These are phyloP conservation scores for Hippocampus kuda DNA, from an alignment of 2,797 vertebrate genomes.

Conservation along the genomic window DNA sequence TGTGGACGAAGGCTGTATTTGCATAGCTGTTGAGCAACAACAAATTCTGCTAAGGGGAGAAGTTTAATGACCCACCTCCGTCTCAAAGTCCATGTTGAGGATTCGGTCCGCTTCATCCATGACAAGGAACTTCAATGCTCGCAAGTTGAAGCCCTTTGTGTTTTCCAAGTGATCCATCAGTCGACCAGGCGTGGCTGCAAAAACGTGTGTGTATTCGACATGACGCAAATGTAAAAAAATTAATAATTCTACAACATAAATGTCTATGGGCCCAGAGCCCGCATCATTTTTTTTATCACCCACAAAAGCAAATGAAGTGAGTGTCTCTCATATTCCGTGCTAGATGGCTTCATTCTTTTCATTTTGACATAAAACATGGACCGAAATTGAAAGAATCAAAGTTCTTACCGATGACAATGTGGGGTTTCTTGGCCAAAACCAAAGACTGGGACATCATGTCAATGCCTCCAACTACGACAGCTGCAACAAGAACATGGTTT, in stretches of 20 bases:
- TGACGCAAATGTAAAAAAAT: no score
- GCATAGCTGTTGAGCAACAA: not conserved
- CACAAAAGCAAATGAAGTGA: no score
- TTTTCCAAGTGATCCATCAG: conserved; percentile 95
- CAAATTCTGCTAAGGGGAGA: not conserved
- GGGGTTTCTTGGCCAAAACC: conserved; percentile 92
- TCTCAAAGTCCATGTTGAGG: conserved; percentile 99
- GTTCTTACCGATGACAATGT: conserved; percentile 86
- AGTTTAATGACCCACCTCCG: conserved; percentile 69
- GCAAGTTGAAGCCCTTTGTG: conserved; percentile 90
- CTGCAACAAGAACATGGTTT: conserved; percentile 57
- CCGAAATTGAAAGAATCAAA: no score
- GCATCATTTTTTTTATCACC: no score
- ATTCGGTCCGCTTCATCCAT: conserved; percentile 98
- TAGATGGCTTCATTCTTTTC: no score
- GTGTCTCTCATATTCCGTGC: no score
- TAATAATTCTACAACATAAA: not conserved
- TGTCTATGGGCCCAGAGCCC: no score
- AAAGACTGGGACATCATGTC: conserved; percentile 97
- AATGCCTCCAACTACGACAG: conserved; percentile 91
- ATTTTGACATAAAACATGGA: no score
- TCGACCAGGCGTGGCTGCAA: conserved; percentile 85
- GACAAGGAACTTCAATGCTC: conserved; percentile 86
- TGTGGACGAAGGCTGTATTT: not conserved
- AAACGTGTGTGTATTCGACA: conserved; percentile 5